phyloP scores from a whole-genome alignment of 2,113 vertebrate genomes.

The Symphodus melops region DNA sequence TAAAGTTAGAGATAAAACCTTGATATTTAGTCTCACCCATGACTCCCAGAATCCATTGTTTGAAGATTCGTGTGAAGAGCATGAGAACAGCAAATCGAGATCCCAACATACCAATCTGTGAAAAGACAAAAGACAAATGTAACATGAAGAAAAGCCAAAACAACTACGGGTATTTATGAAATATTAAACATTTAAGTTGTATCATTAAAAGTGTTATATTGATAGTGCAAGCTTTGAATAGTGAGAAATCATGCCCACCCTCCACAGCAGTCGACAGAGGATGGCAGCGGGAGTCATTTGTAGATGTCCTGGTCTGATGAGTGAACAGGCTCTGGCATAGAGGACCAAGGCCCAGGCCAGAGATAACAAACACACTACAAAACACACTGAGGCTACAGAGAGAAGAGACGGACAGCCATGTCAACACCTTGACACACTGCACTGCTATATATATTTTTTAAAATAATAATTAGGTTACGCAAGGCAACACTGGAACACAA shows the following conservation, averaged over 20 bases:
- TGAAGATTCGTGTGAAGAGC: slow-evolving; percentile 86
- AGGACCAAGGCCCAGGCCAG: slow-evolving; percentile 88
- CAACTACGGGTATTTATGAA: neutral
- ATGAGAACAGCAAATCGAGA: slow-evolving; percentile 85
- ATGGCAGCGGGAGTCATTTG: slow-evolving; percentile 78
- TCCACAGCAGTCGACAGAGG: slow-evolving; percentile 89
- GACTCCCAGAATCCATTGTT: slow-evolving; percentile 85
- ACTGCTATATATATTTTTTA: no score
- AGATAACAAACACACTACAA: slow-evolving; percentile 84
- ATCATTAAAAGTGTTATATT: neutral
- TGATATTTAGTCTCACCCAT: slow-evolving; percentile 79
- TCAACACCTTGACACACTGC: neutral
- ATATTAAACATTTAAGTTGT: neutral
- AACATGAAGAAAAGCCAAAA: neutral
- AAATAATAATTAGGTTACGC: neutral
- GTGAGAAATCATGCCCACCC: slow-evolving; percentile 76
- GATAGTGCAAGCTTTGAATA: neutral
- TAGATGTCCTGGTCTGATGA: slow-evolving; percentile 83
- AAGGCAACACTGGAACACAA: slow-evolving; percentile 2
- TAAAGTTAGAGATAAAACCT: neutral
- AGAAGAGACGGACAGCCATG: neutral
- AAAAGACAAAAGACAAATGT: slow-evolving; percentile 23
- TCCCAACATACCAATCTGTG: slow-evolving; percentile 85
- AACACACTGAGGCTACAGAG: slow-evolving; percentile 80
- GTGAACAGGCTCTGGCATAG: slow-evolving; percentile 77